Base-by-base conservation (phyloP, 2,888 invertebrate genomes). In the Campoletis raptor region DNA sequence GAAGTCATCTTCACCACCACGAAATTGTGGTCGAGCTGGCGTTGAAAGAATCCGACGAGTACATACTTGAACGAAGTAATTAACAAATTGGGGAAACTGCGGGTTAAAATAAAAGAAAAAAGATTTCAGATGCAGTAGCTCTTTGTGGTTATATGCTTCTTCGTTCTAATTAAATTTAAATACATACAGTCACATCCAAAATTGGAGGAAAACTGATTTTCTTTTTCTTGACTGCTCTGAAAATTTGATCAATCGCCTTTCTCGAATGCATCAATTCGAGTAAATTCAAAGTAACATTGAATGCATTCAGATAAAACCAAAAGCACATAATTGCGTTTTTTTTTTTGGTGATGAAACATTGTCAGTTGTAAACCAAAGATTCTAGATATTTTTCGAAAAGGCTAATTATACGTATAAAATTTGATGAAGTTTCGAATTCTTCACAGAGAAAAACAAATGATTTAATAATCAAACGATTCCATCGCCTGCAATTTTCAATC, bases 1-100 rank as follows among this genome's bases (percentile, higher is more conserved):
- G n/a, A 67, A 45, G 69, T 77, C 18, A 67, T 74, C 74, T 70
- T 85, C 77, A 80, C 82, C 73, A 84, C 88, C 89, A 81, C 88
- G 87, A 88, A 89, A 86, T 88, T 89, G 89, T 84, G 89, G 89
- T 89, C 81, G 83, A 88, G 85, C 88, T 81, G 85, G 85, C 83
- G 81, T 73, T 67, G 80, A 81, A 76, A 70, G 79, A 21, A 40
- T 61, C 54, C 52, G 72, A 79, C 57, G 69, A 80, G 79, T 82
- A 66, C 57, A 77, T 77, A 77, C 45, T 66, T 77, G 73, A 78
- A 52, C 57, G 73, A 83, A 73, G 85, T 89, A 88, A 89, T 88
- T 87, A 88, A 85, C 87, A 85, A 88, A 88, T 88, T 89, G 85
- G 83, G 85, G 85, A 89, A 87, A 87, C 84, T 61, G 84, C 72